Conservation (phyloP, 2,797 vertebrate genomes). For the Odontamblyopus rebecca region DNA sequence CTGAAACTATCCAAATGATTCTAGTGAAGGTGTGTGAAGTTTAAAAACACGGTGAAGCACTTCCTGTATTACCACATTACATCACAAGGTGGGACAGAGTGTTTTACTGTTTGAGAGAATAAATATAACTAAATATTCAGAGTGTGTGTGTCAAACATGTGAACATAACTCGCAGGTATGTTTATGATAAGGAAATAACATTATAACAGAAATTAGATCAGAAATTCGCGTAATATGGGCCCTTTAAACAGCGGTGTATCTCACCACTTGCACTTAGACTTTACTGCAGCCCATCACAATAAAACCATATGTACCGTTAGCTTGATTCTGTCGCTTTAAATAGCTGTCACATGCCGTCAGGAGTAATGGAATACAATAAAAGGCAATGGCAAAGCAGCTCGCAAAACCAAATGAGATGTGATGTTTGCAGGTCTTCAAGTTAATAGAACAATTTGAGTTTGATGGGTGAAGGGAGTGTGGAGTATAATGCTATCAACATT, state of each 20-base stretch:
- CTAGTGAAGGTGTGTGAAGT: too few species aligned
- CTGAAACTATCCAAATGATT: too few species aligned
- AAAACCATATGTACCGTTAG: constrained; percentile 10
- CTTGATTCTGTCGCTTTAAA: constrained; percentile 5
- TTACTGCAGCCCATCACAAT: constrained; percentile 5
- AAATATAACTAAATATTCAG: too few species aligned
- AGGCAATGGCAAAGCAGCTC: constrained; percentile 4
- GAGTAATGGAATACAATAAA: constrained; percentile 14
- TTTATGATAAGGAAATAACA: too few species aligned
- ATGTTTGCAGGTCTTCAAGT: not conserved
- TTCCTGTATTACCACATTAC: too few species aligned
- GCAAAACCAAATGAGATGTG: constrained; percentile 15
- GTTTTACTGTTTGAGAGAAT: too few species aligned
- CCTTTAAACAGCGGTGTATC: not conserved
- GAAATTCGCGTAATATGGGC: too few species aligned
- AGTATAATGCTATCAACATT: not conserved
- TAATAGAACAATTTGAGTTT: constrained; percentile 5
- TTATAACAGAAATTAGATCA: too few species aligned
- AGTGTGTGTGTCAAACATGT: too few species aligned
- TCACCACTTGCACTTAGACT: not conserved
- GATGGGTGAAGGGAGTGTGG: not conserved
- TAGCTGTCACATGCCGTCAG: constrained; percentile 8
- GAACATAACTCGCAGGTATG: too few species aligned
- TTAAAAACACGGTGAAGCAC: too few species aligned
- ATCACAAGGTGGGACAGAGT: too few species aligned